These are phyloP conservation scores for Entosphenus tridentatus DNA, from an alignment of 2,113 vertebrate genomes.

Conservation along the genomic window DNA sequence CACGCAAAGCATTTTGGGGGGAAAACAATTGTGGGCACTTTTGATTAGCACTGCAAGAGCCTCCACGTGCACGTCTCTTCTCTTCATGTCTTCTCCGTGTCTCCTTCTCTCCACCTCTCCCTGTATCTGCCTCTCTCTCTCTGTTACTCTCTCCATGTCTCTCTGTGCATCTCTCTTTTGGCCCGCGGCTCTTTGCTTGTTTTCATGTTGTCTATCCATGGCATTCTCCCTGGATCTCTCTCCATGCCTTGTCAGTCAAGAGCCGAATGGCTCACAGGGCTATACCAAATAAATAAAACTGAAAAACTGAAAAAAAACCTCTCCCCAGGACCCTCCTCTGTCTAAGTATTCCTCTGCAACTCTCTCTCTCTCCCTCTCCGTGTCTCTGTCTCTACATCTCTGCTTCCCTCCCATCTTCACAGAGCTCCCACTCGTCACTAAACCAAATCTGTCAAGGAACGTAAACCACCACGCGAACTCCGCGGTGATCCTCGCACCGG, in stretches of 20 bases:
- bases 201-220: background rate
- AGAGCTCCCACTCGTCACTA: no score
- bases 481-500: no score
- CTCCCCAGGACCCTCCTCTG: background rate
- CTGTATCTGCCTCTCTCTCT: conserved; percentile 3
- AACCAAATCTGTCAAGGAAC: no score
- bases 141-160: background rate
- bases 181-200: background rate
- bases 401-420: no score
- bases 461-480: no score
- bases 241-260: no score
- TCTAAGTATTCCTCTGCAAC: background rate
- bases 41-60: no score
- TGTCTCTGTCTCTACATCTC: background rate
- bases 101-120: background rate
- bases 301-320: no score
- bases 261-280: no score
- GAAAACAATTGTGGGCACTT: no score
- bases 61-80: background rate
- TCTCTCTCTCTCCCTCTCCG: conserved; percentile 2
- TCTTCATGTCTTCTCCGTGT: background rate
- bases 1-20: no score
- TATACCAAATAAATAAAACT: no score
- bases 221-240: background rate
- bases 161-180: background rate